phyloP scores from a whole-genome alignment of 37 sponge, comb jelly and placozoan species.

The Axinella damicornis region DNA sequence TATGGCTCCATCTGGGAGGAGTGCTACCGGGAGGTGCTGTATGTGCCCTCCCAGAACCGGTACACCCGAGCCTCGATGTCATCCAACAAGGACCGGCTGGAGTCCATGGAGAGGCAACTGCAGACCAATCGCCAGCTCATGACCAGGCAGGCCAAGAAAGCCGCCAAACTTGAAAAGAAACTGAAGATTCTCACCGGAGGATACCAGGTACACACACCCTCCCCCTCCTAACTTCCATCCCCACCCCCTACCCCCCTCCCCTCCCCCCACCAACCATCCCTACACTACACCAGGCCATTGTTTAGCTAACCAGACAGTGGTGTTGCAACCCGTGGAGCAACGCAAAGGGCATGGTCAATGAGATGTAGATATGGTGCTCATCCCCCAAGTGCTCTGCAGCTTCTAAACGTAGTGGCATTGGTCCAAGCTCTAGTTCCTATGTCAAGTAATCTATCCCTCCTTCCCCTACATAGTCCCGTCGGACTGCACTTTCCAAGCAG shows the following conservation, averaged over 20 bases:
- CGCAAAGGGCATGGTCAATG: too few relatives aligned
- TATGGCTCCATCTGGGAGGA: conserved; percentile 96
- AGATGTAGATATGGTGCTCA: too few relatives aligned
- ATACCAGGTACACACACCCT: conserved; percentile 67
- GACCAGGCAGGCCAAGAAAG: conserved; percentile 94
- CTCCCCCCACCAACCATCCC: too few relatives aligned
- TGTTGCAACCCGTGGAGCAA: too few relatives aligned
- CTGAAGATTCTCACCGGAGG: conserved; percentile 92
- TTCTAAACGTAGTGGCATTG: too few relatives aligned
- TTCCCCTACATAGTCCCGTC: conserved; percentile 27
- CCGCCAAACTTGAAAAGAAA: conserved; percentile 97
- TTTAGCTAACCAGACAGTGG: too few relatives aligned
- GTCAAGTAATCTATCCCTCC: neutral
- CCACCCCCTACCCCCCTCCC: neutral
- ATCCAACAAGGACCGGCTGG: conserved; percentile 85
- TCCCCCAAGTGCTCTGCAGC: too few relatives aligned
- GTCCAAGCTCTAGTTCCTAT: too few relatives aligned
- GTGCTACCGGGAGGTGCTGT: conserved; percentile 97
- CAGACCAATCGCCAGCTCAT: conserved; percentile 70
- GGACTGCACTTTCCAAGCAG: conserved; percentile 76
- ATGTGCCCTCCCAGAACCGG: conserved; percentile 86
- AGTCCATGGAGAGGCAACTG: conserved; percentile 85
- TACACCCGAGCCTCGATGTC: conserved; percentile 92
- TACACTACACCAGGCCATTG: too few relatives aligned
- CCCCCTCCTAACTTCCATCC: neutral